Evolutionary conservation across 2,888 invertebrate genomes (phyloP).

Genomic region (Pilophorus perplexus): DNA sequence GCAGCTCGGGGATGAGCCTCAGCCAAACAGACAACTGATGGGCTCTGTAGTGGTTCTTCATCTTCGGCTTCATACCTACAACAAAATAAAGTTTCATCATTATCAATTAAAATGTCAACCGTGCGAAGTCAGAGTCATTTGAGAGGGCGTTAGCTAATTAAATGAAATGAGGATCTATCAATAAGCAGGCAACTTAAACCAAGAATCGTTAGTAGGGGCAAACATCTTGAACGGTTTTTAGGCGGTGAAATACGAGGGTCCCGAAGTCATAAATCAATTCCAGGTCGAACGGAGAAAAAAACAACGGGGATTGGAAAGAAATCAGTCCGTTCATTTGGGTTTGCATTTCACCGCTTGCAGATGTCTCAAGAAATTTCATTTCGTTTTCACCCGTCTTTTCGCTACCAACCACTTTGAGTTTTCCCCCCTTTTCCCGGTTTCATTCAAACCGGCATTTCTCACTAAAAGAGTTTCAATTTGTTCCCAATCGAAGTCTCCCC

Average conservation of each 20-base stretch:
- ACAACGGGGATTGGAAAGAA: slow-evolving; percentile 5
- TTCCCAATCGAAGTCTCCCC: neutral
- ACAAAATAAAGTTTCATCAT: no score
- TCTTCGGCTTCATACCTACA: slow-evolving; percentile 83
- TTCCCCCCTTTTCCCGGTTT: slow-evolving; percentile 4
- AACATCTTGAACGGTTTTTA: neutral
- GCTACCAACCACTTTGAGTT: slow-evolving; percentile 11
- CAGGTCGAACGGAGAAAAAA: neutral
- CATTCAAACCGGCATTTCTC: slow-evolving; percentile 15
- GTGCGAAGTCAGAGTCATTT: no score
- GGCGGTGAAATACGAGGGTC: no score
- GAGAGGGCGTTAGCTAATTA: no score
- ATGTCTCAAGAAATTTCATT: slow-evolving; percentile 29
- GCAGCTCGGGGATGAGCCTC: slow-evolving; percentile 86
- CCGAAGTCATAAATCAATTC: slow-evolving; percentile 16
- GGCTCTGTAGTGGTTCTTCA: slow-evolving; percentile 91
- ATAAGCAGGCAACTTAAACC: no score
- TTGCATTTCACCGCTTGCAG: slow-evolving; percentile 20
- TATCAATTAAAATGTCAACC: no score
- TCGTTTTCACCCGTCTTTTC: slow-evolving; percentile 2
- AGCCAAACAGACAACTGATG: slow-evolving; percentile 95
- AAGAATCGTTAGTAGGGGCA: neutral
- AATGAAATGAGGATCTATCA: no score
- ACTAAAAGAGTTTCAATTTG: slow-evolving; percentile 27
- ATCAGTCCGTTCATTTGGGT: neutral